Evolutionary conservation across 2,113 vertebrate species (phyloP).

Genomic region (Sorex fumeus): DNA sequence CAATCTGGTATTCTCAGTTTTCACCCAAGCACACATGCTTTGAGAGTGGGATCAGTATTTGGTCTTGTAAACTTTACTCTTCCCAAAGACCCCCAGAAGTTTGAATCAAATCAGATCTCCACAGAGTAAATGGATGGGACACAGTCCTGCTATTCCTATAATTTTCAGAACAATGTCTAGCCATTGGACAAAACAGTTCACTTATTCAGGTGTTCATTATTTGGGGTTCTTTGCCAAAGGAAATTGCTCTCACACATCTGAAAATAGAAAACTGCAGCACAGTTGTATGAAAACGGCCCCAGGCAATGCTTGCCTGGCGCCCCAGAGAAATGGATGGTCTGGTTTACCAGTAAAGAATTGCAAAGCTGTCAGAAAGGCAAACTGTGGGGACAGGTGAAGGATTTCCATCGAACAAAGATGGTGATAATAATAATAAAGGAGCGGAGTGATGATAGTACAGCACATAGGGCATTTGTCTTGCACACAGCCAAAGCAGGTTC

Average conservation of each 20-base stretch:
- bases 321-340: neutral
- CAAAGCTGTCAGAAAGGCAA: neutral
- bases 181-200: neutral
- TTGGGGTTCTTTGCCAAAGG: neutral
- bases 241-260: constrained; percentile 10
- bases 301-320: neutral
- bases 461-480: too few relatives aligned
- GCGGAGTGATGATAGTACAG: too few relatives aligned
- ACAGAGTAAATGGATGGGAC: neutral
- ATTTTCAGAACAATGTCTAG: neutral
- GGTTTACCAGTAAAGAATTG: neutral
- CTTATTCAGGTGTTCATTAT: constrained; percentile 1
- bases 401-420: constrained; percentile 52
- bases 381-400: neutral
- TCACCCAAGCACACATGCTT: neutral
- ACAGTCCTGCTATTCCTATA: neutral
- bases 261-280: constrained; percentile 33
- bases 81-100: neutral
- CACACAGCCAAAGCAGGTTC: too few relatives aligned
- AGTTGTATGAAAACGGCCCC: neutral
- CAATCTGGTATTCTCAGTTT: neutral
- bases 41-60: neutral
- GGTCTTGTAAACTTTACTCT: neutral
- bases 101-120: neutral
- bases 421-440: neutral